Evolutionary conservation across 37 sponge, comb jelly and placozoan species (phyloP).

Genomic region (Amphimedon queenslandica): DNA sequence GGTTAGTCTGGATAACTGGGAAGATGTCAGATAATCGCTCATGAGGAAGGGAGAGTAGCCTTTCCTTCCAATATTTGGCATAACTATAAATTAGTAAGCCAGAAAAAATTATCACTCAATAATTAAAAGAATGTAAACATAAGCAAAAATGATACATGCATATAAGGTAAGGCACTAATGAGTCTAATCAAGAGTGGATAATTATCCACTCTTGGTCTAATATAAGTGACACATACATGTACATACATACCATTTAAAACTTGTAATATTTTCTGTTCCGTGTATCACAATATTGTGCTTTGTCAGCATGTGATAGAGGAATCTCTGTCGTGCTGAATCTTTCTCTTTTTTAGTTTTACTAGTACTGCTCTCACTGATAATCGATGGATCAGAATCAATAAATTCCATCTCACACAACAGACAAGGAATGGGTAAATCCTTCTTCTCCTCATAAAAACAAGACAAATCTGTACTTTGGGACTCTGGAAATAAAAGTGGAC

Average conservation of each 20-base stretch:
- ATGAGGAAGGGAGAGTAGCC: constrained; percentile 20
- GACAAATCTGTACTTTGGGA: constrained; percentile 11
- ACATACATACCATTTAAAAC: constrained; percentile 42
- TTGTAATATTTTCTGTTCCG: constrained; percentile 26
- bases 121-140: no score
- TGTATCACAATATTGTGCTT: constrained; percentile 64
- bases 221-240: no score
- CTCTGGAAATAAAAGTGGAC: constrained; percentile 60
- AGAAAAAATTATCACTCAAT: no score
- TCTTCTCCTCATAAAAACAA: constrained; percentile 17
- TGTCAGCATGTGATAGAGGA: constrained; percentile 42
- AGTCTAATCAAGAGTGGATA: no score
- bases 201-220: no score
- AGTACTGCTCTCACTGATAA: no score
- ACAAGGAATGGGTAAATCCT: constrained; percentile 49
- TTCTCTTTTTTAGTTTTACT: no score
- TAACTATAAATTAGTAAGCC: constrained; percentile 38
- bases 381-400: not conserved
- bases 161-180: no score
- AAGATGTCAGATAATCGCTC: constrained; percentile 32
- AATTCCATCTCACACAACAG: constrained; percentile 32
- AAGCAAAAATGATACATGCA: no score
- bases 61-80: constrained; percentile 49
- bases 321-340: constrained; percentile 38
- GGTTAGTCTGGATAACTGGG: constrained; percentile 60